These are phyloP conservation scores for Bilobella aurantiaca DNA, from an alignment of 1,140 invertebrate species.

Conservation along the genomic window DNA sequence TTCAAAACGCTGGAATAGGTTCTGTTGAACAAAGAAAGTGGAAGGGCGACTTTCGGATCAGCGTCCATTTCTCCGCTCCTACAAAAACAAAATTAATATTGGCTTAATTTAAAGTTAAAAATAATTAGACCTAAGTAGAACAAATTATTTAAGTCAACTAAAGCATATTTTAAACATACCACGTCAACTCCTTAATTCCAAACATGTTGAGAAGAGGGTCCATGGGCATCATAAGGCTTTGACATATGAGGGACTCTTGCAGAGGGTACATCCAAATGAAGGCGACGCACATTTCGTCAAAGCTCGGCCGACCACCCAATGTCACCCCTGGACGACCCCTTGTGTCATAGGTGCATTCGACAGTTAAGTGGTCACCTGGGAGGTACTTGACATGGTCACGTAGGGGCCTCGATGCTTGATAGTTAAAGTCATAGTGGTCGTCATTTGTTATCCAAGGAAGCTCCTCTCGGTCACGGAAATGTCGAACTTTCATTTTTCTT, in stretches of 20 bases:
- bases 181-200: too few species aligned
- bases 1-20: too few species aligned
- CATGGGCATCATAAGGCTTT: neutral
- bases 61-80: too few species aligned
- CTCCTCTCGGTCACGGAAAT: conserved; percentile 51
- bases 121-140: too few species aligned
- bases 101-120: too few species aligned
- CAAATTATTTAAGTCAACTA: too few species aligned
- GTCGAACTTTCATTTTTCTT: conserved; percentile 51
- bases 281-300: conserved; percentile 10
- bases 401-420: conserved; percentile 55
- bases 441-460: conserved; percentile 54
- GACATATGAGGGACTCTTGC: neutral
- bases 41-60: too few species aligned
- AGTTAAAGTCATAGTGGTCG: conserved; percentile 55
- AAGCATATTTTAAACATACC: too few species aligned
- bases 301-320: neutral
- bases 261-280: neutral
- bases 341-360: conserved; percentile 17
- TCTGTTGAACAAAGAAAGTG: too few species aligned
- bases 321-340: conserved; percentile 8
- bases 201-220: neutral
- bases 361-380: conserved; percentile 15
- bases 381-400: conserved; percentile 42
- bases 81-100: too few species aligned